Percentiles rank a stretch among this genome's conserved stretches.
Conservation (phyloP, 2,113 vertebrate species). For the Rhinolophus ferrumequinum region DNA sequence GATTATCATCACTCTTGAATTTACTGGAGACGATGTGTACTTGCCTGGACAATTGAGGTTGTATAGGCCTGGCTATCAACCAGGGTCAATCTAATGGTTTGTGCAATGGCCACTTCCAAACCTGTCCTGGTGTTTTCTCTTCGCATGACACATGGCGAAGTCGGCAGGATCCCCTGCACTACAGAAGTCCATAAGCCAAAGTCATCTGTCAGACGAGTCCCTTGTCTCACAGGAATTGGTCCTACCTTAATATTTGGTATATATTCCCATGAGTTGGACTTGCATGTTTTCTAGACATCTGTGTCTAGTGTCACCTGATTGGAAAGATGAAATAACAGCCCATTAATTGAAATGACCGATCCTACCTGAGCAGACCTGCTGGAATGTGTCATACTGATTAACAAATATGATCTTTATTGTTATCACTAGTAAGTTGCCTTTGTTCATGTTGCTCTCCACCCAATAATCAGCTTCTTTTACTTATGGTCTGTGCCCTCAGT, state of each 20-base stretch:
- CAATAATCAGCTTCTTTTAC: slow-evolving; percentile 36
- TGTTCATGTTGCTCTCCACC: slow-evolving; percentile 27
- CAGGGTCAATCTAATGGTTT: not conserved
- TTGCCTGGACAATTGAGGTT: not conserved
- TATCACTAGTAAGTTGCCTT: slow-evolving; percentile 44
- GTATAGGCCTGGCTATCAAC: not conserved
- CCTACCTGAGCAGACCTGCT: not conserved
- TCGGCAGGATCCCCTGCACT: too few relatives aligned
- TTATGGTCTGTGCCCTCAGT: not conserved
- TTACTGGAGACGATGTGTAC: slow-evolving; percentile 19
- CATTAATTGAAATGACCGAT: not conserved
- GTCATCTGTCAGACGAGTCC: too few relatives aligned
- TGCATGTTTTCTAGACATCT: slow-evolving; percentile 24
- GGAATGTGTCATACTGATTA: not conserved
- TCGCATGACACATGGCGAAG: too few relatives aligned
- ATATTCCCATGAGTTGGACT: slow-evolving; percentile 2
- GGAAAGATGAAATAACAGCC: slow-evolving; percentile 16
- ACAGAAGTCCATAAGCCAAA: too few relatives aligned
- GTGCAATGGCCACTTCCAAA: not conserved
- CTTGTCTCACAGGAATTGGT: too few relatives aligned
- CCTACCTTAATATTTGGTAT: not conserved
- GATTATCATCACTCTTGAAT: slow-evolving; percentile 17
- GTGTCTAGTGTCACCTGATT: not conserved
- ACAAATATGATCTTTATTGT: not conserved
- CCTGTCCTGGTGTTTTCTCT: too few relatives aligned